These are phyloP conservation scores for Ditylenchus dipsaci DNA, from an alignment of 1,140 invertebrate genomes.

Conservation along the genomic window DNA sequence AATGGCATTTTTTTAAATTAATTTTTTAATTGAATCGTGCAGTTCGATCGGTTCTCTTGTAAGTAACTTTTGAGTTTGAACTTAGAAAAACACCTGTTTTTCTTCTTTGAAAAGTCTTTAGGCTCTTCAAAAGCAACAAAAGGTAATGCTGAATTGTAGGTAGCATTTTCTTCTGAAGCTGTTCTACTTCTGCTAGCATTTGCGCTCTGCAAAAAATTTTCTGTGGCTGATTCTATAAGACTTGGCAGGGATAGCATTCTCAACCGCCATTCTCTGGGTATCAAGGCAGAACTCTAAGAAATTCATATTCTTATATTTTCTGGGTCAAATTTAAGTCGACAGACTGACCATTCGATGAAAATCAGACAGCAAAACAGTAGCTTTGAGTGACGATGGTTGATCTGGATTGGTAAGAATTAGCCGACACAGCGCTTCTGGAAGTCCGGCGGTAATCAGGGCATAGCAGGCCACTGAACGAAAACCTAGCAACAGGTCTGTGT, in stretches of 20 bases:
- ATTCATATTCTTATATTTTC: too few species aligned
- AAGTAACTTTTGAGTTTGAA: slow-evolving; percentile 31
- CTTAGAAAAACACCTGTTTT: slow-evolving; percentile 27
- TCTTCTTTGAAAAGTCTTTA: not conserved
- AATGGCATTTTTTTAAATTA: too few species aligned
- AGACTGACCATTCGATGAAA: slow-evolving; percentile 24
- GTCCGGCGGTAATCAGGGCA: slow-evolving; percentile 18
- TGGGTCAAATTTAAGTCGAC: too few species aligned
- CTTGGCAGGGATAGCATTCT: slow-evolving; percentile 2
- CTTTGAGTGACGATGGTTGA: slow-evolving; percentile 15
- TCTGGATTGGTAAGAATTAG: slow-evolving; percentile 24
- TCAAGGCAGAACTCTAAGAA: slow-evolving; percentile 10
- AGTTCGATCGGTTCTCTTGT: too few species aligned
- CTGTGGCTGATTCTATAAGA: slow-evolving; percentile 11
- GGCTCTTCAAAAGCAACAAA: not conserved
- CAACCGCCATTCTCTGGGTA: slow-evolving; percentile 24
- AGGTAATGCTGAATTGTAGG: not conserved
- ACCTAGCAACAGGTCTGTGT: slow-evolving; percentile 24
- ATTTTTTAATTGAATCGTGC: too few species aligned
- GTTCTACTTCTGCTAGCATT: not conserved
- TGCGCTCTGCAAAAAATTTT: slow-evolving; percentile 3
- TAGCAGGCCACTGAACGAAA: slow-evolving; percentile 34
- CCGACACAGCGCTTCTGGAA: slow-evolving; percentile 14
- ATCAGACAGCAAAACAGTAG: slow-evolving; percentile 28
- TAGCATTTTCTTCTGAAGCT: not conserved